Evolutionary conservation across 2,113 vertebrate genomes (phyloP), one percentile per base, ranked within the genome.

Genomic region (Pavo muticus): DNA sequence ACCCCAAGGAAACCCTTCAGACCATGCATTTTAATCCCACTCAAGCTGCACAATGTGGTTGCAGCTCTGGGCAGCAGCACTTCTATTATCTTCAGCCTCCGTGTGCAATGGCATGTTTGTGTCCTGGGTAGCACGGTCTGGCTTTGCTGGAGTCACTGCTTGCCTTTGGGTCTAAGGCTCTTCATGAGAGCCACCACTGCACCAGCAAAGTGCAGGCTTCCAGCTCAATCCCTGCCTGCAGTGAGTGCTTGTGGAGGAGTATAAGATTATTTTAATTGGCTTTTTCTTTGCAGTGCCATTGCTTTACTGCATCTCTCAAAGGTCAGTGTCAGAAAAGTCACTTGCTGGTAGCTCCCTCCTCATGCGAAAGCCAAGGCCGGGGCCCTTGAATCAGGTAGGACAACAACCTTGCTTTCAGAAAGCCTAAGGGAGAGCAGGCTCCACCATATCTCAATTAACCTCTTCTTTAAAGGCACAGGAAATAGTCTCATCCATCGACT

Each of bases 401-500:
- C 75, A 90, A 3, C 76, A 90, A 3, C 76, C 59, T 95, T 95
- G 60, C 77, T 90, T 89, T 74, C 50, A 64, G 32, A 60, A 90
- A 81, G 74, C 59, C 81, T 57, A 35, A 61, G 13, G 64, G 69
- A 90, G 61, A 91, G 44, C 75, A 84, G 7, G 48, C 91, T 87
- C 90, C 16, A 27, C 67, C 48, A 4, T 77, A 44, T 86, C 69
- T 84, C 76, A 64, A 52, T 90, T 91, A 91, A 84, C 35, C 75
- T 90, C 91, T 75, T 81, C 30, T 84, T 91, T 77, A 83, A 94
- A 86, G 75, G 68, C 75, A 63, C 32, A 57, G 67, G 76, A 93
- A 87, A 89, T 35, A 73, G 50, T 85, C 89, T 59, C 59, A 39
- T 80, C 85, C 71, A 24, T 90, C 1, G 14, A 74, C 30, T 7